phyloP scores from a whole-genome alignment of 1,140 invertebrate genomes.

The Anagrus nilaparvatae region DNA sequence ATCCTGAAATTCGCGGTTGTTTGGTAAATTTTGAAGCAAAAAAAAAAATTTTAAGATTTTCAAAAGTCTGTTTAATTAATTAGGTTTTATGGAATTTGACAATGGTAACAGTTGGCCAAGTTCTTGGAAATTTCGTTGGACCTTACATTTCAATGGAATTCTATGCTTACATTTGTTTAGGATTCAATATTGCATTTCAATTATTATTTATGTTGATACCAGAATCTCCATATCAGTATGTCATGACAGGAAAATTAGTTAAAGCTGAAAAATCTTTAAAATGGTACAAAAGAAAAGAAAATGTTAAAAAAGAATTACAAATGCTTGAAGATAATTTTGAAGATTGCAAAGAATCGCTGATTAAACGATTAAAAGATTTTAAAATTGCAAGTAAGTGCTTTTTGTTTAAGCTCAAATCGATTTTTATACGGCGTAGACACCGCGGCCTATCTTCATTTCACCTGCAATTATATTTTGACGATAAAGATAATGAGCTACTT shows the following conservation, averaged over 20 bases:
- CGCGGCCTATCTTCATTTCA: background rate
- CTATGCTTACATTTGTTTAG: conserved; percentile 31
- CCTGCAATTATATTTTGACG: background rate
- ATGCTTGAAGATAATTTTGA: conserved; percentile 32
- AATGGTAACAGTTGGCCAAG: conserved; percentile 35
- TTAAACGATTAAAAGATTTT: conserved; percentile 27
- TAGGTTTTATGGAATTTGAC: conserved; percentile 47
- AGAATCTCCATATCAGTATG: conserved; percentile 44
- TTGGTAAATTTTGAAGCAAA: conserved; percentile 37
- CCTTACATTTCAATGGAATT: conserved; percentile 32
- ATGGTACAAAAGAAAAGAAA: conserved; percentile 29
- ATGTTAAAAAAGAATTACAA: conserved; percentile 32
- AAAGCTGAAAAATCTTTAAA: conserved; percentile 34
- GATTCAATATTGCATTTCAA: conserved; percentile 38
- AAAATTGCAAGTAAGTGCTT: conserved; percentile 1
- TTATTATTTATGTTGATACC: conserved; percentile 41
- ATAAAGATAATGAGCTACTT: background rate
- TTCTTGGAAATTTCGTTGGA: conserved; percentile 36
- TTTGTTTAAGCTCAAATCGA: background rate
- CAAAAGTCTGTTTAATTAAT: conserved; percentile 8
- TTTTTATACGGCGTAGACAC: background rate
- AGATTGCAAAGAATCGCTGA: conserved; percentile 19
- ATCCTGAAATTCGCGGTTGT: conserved; percentile 46
- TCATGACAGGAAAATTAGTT: conserved; percentile 23
- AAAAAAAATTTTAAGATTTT: background rate